Evolutionary conservation across 2,888 invertebrate genomes (phyloP), one percentile per base, ranked within the genome.

Genomic region (Torymus tubicola): DNA sequence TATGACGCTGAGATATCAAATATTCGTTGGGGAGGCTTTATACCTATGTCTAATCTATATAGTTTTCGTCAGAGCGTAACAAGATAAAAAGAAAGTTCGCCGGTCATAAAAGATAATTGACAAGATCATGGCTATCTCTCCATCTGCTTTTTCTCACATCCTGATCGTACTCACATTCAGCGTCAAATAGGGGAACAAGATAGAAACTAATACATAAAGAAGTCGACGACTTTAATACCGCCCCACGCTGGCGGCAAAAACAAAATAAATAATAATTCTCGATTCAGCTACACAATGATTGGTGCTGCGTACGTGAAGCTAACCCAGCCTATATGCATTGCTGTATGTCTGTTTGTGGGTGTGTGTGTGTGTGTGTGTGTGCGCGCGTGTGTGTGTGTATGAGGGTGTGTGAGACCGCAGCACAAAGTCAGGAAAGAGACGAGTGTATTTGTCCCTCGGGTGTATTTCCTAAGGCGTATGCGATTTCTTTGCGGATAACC

Each of bases 401-500:
- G n/a, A 69, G 16, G 11, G 50, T 18, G 14, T 24, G 52, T 24
- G 21, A 53, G 53, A 53, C 18, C 5, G 24, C 24, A 24, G 24
- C 24, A 24, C 24, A 55, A 57, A 55, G 21, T 18, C 16, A 31
- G 18, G n/a, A 14, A 13, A 50, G 24, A 67, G 60, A 11, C 64
- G 42, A 70, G 50, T 70, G 58, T 70, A 64, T 69, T 77, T 50
- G 64, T 77, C 72, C 67, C 53, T 24, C 13, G 72, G 24, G 78
- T 24, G 55, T 58, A 31, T 13, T 61, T 78, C 67, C 67, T 57
- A 13, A 14, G 16, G 60, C 55, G 31, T 42, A n/a, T 21, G 60
- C 60, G 72, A 78, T 72, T 72, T 67, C n/a, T 14, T 53, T 72
- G 72, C 14, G 64, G 65, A 78, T 78, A 67, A 72, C 60, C 72